Conservation (phyloP, 1,140 invertebrate genomes). For the Scaptomyza hsui region DNA sequence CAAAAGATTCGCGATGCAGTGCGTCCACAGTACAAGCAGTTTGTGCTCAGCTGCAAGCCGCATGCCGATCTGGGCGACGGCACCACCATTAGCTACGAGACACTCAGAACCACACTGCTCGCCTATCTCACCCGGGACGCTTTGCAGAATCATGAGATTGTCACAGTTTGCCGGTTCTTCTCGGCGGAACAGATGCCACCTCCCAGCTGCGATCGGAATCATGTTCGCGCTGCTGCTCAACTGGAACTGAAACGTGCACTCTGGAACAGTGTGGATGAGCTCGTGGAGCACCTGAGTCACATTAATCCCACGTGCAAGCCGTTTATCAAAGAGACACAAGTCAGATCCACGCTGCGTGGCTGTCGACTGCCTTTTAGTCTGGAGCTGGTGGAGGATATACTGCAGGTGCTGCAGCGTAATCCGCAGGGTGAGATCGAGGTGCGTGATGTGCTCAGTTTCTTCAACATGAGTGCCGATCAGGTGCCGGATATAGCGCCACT, state of each 20-base stretch:
- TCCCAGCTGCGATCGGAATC: slow-evolving; percentile 83
- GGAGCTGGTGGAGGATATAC: slow-evolving; percentile 88
- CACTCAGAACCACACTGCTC: slow-evolving; percentile 86
- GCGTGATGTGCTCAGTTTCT: slow-evolving; percentile 76
- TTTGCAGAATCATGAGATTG: slow-evolving; percentile 91
- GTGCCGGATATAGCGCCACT: slow-evolving; percentile 75
- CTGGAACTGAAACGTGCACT: slow-evolving; percentile 88
- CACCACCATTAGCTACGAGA: slow-evolving; percentile 83
- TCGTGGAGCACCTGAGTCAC: slow-evolving; percentile 88
- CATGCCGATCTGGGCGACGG: slow-evolving; percentile 67
- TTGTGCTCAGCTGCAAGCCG: slow-evolving; percentile 88
- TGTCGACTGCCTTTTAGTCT: slow-evolving; percentile 87
- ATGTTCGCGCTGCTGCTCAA: slow-evolving; percentile 87
- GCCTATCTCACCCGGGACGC: slow-evolving; percentile 86
- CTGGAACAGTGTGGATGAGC: slow-evolving; percentile 88
- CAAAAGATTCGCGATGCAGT: slow-evolving; percentile 88
- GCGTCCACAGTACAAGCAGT: slow-evolving; percentile 89
- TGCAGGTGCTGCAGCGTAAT: slow-evolving; percentile 87
- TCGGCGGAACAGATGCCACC: slow-evolving; percentile 84
- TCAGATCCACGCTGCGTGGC: slow-evolving; percentile 87
- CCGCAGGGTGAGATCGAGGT: slow-evolving; percentile 86
- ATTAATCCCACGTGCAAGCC: slow-evolving; percentile 86
- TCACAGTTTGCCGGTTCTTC: slow-evolving; percentile 89
- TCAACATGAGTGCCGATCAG: slow-evolving; percentile 67
- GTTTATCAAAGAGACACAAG: slow-evolving; percentile 85